These are phyloP conservation scores for Amniataba percoides DNA, from an alignment of 2,797 vertebrate genomes.

Conservation along the genomic window DNA sequence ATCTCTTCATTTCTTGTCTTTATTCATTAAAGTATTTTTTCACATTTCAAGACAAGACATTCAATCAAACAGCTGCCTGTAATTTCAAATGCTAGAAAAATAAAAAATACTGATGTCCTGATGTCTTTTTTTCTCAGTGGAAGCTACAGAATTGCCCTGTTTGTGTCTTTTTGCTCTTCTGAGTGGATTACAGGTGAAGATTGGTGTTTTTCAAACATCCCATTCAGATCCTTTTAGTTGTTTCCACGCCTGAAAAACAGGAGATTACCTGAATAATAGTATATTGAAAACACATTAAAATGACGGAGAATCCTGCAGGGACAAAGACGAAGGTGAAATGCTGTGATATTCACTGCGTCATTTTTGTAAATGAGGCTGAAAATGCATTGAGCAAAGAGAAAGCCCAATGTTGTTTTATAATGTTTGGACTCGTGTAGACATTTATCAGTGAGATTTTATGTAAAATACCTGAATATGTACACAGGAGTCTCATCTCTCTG, in stretches of 20 bases:
- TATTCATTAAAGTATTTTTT: neutral
- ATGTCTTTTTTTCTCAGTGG: neutral
- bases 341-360: neutral
- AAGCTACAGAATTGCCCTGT: neutral
- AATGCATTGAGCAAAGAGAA: neutral
- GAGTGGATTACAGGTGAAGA: neutral
- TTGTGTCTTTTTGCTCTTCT: neutral
- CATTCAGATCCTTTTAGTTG: neutral
- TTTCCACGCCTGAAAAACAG: neutral
- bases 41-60: no score
- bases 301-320: neutral
- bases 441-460: constrained; percentile 24
- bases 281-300: constrained; percentile 27
- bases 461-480: constrained; percentile 20
- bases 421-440: neutral
- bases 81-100: no score
- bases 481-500: constrained; percentile 16
- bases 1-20: no score
- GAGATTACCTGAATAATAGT: constrained; percentile 11
- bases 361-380: neutral
- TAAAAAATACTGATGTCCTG: neutral
- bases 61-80: no score
- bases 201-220: constrained; percentile 5
- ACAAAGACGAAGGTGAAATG: neutral
- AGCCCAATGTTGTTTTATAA: neutral